Evolutionary conservation across 2,797 vertebrate species (phyloP), one percentile per base, ranked within the genome.

Genomic region (Sebastes dallii): DNA sequence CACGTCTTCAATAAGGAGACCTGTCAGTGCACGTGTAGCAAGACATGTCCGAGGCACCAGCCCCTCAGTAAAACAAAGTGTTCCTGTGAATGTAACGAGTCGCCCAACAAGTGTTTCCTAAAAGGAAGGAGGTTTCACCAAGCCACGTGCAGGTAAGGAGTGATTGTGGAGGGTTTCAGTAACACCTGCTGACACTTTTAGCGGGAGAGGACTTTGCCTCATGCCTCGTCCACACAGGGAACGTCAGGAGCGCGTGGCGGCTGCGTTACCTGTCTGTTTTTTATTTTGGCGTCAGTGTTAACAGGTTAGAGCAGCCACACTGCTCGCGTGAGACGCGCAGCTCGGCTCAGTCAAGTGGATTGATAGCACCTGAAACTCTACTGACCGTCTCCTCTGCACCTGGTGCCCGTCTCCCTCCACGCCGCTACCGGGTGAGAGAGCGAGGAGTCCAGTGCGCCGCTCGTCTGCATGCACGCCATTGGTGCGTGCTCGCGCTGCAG

Each of bases 31-130:
- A 81, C 92, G 2, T 99, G 98, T 72, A 95, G 88, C 92, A 97
- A 93, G 90, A 94, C 93, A 46, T 99, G 98, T 89, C 98, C 97
- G 0, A 95, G 93, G 72, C 95, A 96, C 86, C 97, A 97, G 71
- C 98, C 98, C 0, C 94, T 99, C 78, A 98, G 99, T 89, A 96
- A 94, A 81, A 94, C 93, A 79, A 98, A 97, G 80, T 99, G 98
- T 72, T 27, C 87, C 85, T 99, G 98, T 83, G 98, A 99, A 94
- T 99, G 98, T 90, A 96, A 94, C 84, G 97, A 99, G 95, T 96
- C 96, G 4, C 95, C 96, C 67, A 98, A 97, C 75, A 98, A 97
- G 92, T 99, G 98, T 91, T 97, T 99, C 90, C 94, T 98, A 59
- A 97, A 95, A 93, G 98, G 98, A 87, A 96, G 96, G 87, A 94